phyloP scores from a whole-genome alignment of 2,113 vertebrate species.

The Rallus limicola region DNA sequence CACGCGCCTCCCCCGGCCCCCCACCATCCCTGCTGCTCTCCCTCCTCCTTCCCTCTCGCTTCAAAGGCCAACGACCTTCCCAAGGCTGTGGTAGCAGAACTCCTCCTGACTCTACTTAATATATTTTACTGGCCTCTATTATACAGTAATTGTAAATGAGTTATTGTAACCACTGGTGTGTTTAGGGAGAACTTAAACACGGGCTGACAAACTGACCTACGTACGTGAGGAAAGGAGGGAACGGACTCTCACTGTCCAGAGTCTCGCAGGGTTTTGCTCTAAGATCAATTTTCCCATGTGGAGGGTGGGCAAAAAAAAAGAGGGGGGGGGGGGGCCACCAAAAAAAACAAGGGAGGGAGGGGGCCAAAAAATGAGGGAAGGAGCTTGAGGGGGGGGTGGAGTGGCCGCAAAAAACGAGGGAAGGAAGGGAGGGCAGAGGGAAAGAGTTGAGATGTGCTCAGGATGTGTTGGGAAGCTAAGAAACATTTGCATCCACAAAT shows the following conservation, averaged over 20 bases:
- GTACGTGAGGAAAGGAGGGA: background rate
- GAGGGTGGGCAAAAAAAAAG: background rate
- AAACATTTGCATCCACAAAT: background rate
- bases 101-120: background rate
- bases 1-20: background rate
- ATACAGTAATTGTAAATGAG: background rate
- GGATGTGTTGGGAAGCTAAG: background rate
- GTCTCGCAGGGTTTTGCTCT: background rate
- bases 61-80: background rate
- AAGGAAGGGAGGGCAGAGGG: background rate
- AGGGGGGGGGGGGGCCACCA: background rate
- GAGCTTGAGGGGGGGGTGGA: too few relatives aligned
- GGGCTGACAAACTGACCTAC: background rate
- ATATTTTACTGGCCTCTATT: background rate
- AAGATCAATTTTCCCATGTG: background rate
- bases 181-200: background rate
- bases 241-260: background rate
- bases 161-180: constrained; percentile 1
- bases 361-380: too few relatives aligned
- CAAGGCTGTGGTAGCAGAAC: background rate
- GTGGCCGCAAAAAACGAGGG: too few relatives aligned
- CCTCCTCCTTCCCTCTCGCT: background rate
- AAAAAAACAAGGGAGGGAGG: too few relatives aligned
- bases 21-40: background rate
- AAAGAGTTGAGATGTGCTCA: background rate